Percentiles rank a stretch among this genome's conserved stretches.
These are phyloP conservation scores for Mamestra configurata DNA, from an alignment of 1,140 invertebrate species.

Conservation along the genomic window DNA sequence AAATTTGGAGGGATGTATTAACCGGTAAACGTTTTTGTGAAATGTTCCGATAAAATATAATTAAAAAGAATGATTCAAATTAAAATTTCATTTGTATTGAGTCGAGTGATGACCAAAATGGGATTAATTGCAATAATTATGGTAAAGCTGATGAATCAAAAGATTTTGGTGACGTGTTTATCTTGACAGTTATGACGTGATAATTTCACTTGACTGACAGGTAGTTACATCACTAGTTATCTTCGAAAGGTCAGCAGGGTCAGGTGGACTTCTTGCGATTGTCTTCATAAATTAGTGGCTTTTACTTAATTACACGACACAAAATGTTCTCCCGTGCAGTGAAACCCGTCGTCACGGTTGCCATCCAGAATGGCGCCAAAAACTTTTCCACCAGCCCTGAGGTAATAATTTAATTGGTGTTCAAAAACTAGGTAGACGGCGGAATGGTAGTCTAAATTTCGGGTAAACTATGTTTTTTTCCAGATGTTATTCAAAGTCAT, in stretches of 20 bases:
- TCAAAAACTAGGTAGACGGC: not conserved
- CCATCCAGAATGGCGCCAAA: conserved; percentile 84
- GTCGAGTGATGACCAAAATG: not conserved
- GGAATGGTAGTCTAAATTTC: not conserved
- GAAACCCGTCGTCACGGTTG: conserved; percentile 83
- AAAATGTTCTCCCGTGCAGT: conserved; percentile 88
- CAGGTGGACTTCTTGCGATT: conserved; percentile 63
- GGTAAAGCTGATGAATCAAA: too few relatives aligned
- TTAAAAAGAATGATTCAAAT: not conserved
- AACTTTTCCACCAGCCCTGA: conserved; percentile 88
- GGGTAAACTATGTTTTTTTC: conserved; percentile 47
- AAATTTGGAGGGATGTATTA: not conserved
- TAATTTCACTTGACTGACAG: conserved; percentile 9
- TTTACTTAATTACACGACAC: conserved; percentile 58
- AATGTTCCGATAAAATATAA: not conserved
- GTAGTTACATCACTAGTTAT: conserved; percentile 77
- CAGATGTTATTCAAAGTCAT: conserved; percentile 96
- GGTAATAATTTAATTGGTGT: conserved; percentile 75
- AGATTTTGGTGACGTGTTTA: conserved; percentile 26
- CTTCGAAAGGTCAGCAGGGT: conserved; percentile 82
- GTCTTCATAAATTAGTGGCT: conserved; percentile 61
- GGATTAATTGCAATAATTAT: not conserved
- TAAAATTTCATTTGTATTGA: not conserved
- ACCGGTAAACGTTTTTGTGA: not conserved
- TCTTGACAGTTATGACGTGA: not conserved